These are phyloP conservation scores for Castor canadensis DNA, from an alignment of 2,113 vertebrate species.

Conservation along the genomic window DNA sequence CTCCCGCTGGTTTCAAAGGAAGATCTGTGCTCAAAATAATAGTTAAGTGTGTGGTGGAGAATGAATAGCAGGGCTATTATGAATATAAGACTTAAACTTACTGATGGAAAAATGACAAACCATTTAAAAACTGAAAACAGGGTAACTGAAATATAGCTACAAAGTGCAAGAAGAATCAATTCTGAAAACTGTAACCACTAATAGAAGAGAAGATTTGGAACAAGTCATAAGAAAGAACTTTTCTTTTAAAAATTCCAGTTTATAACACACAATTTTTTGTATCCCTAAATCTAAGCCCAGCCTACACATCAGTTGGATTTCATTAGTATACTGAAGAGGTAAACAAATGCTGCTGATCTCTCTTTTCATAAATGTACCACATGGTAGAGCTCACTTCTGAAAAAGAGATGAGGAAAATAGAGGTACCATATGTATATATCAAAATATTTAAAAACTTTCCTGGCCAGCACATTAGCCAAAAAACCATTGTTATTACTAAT, in stretches of 20 bases:
- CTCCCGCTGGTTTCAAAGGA: constrained; percentile 59
- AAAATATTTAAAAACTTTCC: background rate
- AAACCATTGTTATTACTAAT: background rate
- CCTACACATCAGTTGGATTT: background rate
- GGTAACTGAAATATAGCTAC: constrained; percentile 26
- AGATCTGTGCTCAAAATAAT: constrained; percentile 25
- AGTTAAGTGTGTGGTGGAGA: background rate
- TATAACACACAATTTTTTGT: constrained; percentile 19
- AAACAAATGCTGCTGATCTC: background rate
- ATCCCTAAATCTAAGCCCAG: background rate
- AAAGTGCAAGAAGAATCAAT: constrained; percentile 32
- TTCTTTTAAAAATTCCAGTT: constrained; percentile 23
- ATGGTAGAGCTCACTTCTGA: background rate
- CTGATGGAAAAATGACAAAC: constrained; percentile 56
- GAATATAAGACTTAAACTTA: constrained; percentile 36
- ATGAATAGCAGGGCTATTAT: constrained; percentile 45
- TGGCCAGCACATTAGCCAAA: background rate
- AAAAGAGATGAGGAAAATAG: constrained; percentile 2
- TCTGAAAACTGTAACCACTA: background rate
- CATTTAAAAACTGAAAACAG: constrained; percentile 57
- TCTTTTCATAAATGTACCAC: background rate
- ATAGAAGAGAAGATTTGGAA: background rate
- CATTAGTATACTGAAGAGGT: background rate
- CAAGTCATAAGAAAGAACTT: constrained; percentile 6
- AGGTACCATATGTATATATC: background rate